These are phyloP conservation scores for Syngnathus acus DNA, from an alignment of 2,797 vertebrate genomes.

Conservation along the genomic window DNA sequence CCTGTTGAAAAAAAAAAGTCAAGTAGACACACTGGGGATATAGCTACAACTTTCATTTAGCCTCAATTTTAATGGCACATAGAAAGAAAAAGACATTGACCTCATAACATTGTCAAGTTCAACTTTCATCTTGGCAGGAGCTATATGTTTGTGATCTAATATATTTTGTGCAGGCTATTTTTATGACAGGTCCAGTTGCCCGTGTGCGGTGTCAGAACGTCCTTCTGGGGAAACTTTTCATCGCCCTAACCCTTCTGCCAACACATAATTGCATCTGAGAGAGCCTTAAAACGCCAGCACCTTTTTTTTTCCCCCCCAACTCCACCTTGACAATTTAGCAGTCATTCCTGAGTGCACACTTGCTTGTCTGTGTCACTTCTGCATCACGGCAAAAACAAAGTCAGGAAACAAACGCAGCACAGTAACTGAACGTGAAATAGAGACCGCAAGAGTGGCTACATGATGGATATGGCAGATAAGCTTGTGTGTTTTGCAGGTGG, in stretches of 20 bases:
- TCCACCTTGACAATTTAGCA: conserved; percentile 5
- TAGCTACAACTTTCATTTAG: not conserved
- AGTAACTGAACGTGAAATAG: conserved; percentile 37
- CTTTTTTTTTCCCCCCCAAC: not conserved
- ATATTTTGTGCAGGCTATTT: not conserved
- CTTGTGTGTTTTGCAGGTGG: conserved; percentile 47
- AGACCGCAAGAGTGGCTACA: conserved; percentile 12
- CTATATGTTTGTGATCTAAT: not conserved
- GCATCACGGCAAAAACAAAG: conserved; percentile 10
- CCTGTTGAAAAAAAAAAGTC: not conserved
- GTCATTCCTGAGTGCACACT: conserved; percentile 15
- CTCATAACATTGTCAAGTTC: too few relatives aligned
- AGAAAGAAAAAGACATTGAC: too few relatives aligned
- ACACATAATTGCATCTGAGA: not conserved
- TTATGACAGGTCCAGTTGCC: not conserved
- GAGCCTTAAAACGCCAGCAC: not conserved
- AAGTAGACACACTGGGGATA: not conserved
- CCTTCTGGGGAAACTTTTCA: not conserved
- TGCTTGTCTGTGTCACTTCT: conserved; percentile 11
- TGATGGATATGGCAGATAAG: conserved; percentile 23
- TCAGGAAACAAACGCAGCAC: conserved; percentile 23
- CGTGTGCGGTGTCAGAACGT: not conserved
- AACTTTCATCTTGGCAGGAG: not conserved
- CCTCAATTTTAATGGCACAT: not conserved
- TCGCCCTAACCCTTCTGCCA: not conserved